phyloP scores from a whole-genome alignment of 92 coral and sea anemone species.

The Siderastrea radians region DNA sequence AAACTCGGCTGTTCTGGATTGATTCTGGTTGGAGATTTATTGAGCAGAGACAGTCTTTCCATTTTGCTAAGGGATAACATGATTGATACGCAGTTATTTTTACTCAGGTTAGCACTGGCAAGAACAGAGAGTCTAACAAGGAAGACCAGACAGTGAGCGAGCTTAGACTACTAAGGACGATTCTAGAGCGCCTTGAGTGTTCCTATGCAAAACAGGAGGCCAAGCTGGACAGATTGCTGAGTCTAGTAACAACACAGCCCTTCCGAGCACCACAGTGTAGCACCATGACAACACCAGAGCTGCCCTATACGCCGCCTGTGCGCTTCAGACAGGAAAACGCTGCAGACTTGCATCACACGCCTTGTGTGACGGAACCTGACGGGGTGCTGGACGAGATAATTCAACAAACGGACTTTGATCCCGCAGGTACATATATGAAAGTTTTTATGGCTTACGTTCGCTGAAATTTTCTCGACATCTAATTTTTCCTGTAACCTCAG shows the following conservation, averaged over 20 bases:
- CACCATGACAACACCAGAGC: not conserved
- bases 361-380: slow-evolving; percentile 1
- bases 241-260: not conserved
- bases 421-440: not conserved
- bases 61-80: no score
- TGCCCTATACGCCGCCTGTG: not conserved
- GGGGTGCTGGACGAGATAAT: not conserved
- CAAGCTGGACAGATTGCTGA: slow-evolving; percentile 6
- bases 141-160: no score
- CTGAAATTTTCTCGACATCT: slow-evolving; percentile 2
- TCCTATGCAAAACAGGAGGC: not conserved
- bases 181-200: not conserved
- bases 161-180: no score
- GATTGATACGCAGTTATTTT: not conserved
- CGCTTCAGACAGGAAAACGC: not conserved
- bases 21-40: slow-evolving; percentile 2
- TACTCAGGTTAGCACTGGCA: not conserved
- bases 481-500: not conserved
- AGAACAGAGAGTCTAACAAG: no score
- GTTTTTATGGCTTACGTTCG: not conserved
- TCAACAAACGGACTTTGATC: not conserved
- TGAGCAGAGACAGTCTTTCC: not conserved
- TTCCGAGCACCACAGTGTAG: not conserved
- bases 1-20: slow-evolving; percentile 1
- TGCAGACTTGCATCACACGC: not conserved